A percentile compares a stretch with the other conserved stretches of the same genome.
phyloP scores from a whole-genome alignment of 2,888 invertebrate genomes.

The Rhopalosiphum nymphaeae region DNA sequence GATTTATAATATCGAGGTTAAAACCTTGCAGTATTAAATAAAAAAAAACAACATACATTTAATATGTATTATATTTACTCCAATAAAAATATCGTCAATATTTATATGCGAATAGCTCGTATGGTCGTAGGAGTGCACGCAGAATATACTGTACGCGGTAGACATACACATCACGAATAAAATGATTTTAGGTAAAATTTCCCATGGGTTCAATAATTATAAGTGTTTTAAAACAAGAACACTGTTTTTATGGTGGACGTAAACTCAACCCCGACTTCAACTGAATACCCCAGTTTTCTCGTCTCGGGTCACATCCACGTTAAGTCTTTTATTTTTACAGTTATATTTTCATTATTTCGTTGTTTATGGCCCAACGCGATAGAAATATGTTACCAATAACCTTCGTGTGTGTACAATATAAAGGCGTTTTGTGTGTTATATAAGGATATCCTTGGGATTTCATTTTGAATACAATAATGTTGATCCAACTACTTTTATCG shows the following conservation, averaged over 20 bases:
- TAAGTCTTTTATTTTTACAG: constrained; percentile 17
- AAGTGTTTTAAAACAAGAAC: not conserved
- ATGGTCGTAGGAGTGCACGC: not conserved
- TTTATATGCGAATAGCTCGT: not conserved
- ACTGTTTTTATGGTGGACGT: not conserved
- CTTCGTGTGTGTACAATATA: not conserved
- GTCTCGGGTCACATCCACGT: not conserved
- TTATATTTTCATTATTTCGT: constrained; percentile 41
- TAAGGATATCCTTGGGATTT: not conserved
- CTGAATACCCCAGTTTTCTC: not conserved
- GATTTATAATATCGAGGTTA: not conserved
- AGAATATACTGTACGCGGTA: not conserved
- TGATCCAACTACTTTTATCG: not conserved
- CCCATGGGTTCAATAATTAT: constrained; percentile 38
- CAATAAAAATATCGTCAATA: constrained; percentile 13
- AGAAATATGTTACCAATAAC: constrained; percentile 20
- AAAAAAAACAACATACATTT: not conserved
- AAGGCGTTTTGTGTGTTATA: not conserved
- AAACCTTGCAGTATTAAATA: not conserved
- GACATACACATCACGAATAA: not conserved
- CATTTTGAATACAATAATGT: not conserved
- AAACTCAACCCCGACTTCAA: not conserved
- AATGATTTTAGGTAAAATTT: constrained; percentile 27
- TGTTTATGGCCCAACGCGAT: not conserved
- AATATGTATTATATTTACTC: not conserved